A percentile compares a stretch with the other conserved stretches of the same genome.
Conservation (phyloP, 2,113 vertebrate genomes). For the Oncorhynchus nerka region DNA sequence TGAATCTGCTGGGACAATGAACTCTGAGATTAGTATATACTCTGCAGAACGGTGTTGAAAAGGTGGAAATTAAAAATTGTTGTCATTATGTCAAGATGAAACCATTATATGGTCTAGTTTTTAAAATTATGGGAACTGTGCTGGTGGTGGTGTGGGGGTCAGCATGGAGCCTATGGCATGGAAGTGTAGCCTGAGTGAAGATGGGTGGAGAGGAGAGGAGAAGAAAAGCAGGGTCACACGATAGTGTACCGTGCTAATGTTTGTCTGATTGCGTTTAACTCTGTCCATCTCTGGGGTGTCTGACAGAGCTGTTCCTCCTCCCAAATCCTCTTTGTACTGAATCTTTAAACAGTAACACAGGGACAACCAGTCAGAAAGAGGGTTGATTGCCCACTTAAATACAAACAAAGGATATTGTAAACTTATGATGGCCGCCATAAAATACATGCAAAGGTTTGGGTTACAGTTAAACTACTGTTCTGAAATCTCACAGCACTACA, state of each 20-base stretch:
- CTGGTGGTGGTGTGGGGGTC: neutral
- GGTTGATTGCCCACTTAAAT: neutral
- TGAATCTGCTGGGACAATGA: neutral
- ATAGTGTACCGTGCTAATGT: conserved; percentile 80
- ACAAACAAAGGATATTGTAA: neutral
- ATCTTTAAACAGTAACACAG: conserved; percentile 78
- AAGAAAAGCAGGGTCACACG: conserved; percentile 78
- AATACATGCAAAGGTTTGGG: too few species aligned
- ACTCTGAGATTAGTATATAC: conserved; percentile 10
- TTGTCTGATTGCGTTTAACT: too few species aligned
- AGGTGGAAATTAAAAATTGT: neutral
- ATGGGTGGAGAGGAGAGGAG: too few species aligned
- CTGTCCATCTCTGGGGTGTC: too few species aligned
- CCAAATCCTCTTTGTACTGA: conserved; percentile 91
- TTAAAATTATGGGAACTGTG: neutral
- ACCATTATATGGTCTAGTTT: neutral
- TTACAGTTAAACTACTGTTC: too few species aligned
- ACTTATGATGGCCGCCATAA: neutral
- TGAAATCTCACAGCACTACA: too few species aligned
- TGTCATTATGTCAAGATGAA: conserved; percentile 19
- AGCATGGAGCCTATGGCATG: conserved; percentile 19
- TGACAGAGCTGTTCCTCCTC: conserved; percentile 50
- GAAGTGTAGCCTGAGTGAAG: too few species aligned
- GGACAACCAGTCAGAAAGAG: conserved; percentile 17
- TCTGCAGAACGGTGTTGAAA: neutral